phyloP scores from a whole-genome alignment of 1,140 invertebrate genomes.

The Trypoxylus dichotomus region DNA sequence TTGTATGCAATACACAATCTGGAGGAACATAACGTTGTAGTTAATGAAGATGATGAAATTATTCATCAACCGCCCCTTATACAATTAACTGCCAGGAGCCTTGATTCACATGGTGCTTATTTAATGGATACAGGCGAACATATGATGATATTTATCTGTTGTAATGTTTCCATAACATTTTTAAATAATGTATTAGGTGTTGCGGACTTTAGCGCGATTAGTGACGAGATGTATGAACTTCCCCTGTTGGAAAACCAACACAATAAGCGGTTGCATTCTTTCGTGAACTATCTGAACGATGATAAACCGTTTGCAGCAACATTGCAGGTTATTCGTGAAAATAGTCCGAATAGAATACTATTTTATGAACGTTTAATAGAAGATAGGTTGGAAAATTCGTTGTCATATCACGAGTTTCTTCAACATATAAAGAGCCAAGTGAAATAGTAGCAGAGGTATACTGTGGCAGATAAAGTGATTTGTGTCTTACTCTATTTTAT shows the following conservation, averaged over 20 bases:
- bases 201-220: constrained; percentile 58
- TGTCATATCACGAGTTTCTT: constrained; percentile 98
- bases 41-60: constrained; percentile 59
- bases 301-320: constrained; percentile 77
- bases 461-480: neutral
- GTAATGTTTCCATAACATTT: constrained; percentile 74
- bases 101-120: constrained; percentile 89
- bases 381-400: constrained; percentile 88
- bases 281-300: constrained; percentile 83
- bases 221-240: constrained; percentile 70
- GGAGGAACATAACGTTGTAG: constrained; percentile 63
- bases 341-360: constrained; percentile 75
- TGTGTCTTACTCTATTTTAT: constrained; percentile 15
- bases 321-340: constrained; percentile 88
- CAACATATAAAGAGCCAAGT: constrained; percentile 92
- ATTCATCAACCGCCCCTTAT: constrained; percentile 65
- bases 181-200: constrained; percentile 71
- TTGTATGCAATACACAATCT: constrained; percentile 88
- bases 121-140: constrained; percentile 84
- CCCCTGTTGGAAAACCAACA: constrained; percentile 77
- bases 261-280: constrained; percentile 76
- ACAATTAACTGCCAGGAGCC: constrained; percentile 67
- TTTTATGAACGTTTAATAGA: constrained; percentile 92
- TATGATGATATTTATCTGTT: constrained; percentile 87
- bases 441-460: constrained; percentile 60